Conservation (phyloP, 2,113 vertebrate genomes). For the Phoenicopterus ruber region DNA sequence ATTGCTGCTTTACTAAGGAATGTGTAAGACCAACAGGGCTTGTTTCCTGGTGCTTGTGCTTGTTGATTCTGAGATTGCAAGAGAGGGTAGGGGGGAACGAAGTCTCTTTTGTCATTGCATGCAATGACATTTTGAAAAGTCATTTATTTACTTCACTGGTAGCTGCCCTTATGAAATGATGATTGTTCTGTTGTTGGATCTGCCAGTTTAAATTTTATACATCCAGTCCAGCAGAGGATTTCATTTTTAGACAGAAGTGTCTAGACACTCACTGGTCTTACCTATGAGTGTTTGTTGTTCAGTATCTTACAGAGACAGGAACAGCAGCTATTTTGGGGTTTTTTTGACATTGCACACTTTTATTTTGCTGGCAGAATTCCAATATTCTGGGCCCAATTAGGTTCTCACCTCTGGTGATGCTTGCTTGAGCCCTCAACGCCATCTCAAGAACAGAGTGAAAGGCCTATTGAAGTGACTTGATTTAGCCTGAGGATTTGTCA, state of each 20-base stretch:
- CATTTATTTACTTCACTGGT: not conserved
- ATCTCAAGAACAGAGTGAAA: not conserved
- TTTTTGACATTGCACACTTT: not conserved
- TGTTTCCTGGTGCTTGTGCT: not conserved
- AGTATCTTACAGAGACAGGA: not conserved
- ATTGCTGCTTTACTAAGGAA: not conserved
- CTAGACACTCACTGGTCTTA: not conserved
- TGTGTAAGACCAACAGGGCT: not conserved
- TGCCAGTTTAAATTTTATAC: not conserved
- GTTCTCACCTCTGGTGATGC: not conserved
- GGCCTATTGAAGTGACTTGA: not conserved
- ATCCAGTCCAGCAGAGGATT: not conserved
- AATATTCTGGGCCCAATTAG: not conserved
- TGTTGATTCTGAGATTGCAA: not conserved
- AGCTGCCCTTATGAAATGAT: not conserved
- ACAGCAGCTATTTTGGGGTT: not conserved
- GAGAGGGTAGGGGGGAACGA: rapidly evolving
- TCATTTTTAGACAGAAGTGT: not conserved
- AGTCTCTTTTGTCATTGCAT: not conserved
- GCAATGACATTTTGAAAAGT: not conserved
- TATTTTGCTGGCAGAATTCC: not conserved
- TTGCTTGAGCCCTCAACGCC: not conserved
- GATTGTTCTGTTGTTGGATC: not conserved
- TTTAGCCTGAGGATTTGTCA: not conserved
- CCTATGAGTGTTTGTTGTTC: not conserved